Evolutionary conservation across 2,888 invertebrate species (phyloP), one percentile per base, ranked within the genome.

Genomic region (Clanis bilineata): DNA sequence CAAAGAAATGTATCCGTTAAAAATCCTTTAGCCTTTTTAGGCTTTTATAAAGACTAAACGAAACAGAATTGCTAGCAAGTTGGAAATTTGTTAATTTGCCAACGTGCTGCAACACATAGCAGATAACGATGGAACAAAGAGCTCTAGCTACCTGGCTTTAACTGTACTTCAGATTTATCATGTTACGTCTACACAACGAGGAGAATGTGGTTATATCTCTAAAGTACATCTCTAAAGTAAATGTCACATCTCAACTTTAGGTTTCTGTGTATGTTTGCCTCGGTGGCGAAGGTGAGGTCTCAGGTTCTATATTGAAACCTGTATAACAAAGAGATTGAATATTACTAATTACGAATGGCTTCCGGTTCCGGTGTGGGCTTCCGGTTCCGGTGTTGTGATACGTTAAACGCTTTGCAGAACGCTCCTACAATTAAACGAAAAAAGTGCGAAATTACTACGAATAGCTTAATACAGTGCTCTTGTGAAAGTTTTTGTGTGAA

Each of bases 81-180:
- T 51, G 18, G 51, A 25, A 47, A 47, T 51, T 51, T 51, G 51
- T 28, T 51, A 51, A 51, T 51, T 51, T 32, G 28, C 47, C 47
- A 47, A 28, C 47, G 12, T 28, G 28, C 28, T 44, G 44, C 44
- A 32, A 51, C 51, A 32, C 51, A 28, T 51, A 12, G 1, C 18
- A 28, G 51, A 51, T 51, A 51, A 51, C 32, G 51, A 28, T 51
- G 51, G 32, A 51, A 51, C 32, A 51, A 51, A 51, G 28, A 51
- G 28, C n/a, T n/a, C n/a, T n/a, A n/a, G n/a, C 51, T 51, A 32
- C 32, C 51, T 51, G 51, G 51, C 32, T 51, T 32, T 18, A 51
- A 32, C 51, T 51, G 51, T 18, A 18, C 7, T 9, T 18, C 6
- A 4, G 9, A 32, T 51, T 51, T 51, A 51, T 51, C 15, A 51